Evolutionary conservation across 2,113 vertebrate genomes (phyloP).

Genomic region (Oncorhynchus clarkii): DNA sequence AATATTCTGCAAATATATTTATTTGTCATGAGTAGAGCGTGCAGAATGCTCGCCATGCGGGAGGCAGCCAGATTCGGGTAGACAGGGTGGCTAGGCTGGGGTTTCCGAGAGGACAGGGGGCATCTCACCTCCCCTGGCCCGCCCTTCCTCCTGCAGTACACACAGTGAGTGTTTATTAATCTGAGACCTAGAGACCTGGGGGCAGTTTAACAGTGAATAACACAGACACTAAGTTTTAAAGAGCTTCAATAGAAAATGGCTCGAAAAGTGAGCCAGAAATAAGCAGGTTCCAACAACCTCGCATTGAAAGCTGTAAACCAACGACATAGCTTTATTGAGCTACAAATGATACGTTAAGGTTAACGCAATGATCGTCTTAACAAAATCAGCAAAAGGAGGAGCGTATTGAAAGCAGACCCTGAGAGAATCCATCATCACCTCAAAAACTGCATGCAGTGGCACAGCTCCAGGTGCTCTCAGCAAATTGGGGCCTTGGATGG

Average conservation of each 20-base stretch:
- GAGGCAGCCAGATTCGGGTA: slow-evolving; percentile 50
- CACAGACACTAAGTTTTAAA: slow-evolving; percentile 27
- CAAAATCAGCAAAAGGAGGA: slow-evolving; percentile 66
- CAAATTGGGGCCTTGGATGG: slow-evolving; percentile 93
- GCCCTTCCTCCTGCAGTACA: slow-evolving; percentile 51
- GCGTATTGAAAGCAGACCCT: slow-evolving; percentile 74
- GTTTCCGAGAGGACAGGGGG: slow-evolving; percentile 56
- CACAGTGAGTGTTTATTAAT: slow-evolving; percentile 77
- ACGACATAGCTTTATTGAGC: slow-evolving; percentile 62
- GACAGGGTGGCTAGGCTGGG: slow-evolving; percentile 47
- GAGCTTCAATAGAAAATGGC: slow-evolving; percentile 3
- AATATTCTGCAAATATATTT: slow-evolving; percentile 51
- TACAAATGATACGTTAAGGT: slow-evolving; percentile 70
- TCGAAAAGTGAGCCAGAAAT: slow-evolving; percentile 18
- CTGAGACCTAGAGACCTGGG: slow-evolving; percentile 73
- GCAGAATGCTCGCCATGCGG: slow-evolving; percentile 29
- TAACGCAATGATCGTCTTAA: slow-evolving; percentile 72
- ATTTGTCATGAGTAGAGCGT: slow-evolving; percentile 62
- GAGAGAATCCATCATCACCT: slow-evolving; percentile 90
- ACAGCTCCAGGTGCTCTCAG: slow-evolving; percentile 91
- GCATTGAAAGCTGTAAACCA: slow-evolving; percentile 69
- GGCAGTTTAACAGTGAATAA: slow-evolving; percentile 43
- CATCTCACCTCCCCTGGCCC: slow-evolving; percentile 60
- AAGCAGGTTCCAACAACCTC: slow-evolving; percentile 49
- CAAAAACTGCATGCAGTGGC: slow-evolving; percentile 82